These are phyloP conservation scores for Dione vanillae DNA, from an alignment of 2,888 invertebrate species.

Conservation along the genomic window DNA sequence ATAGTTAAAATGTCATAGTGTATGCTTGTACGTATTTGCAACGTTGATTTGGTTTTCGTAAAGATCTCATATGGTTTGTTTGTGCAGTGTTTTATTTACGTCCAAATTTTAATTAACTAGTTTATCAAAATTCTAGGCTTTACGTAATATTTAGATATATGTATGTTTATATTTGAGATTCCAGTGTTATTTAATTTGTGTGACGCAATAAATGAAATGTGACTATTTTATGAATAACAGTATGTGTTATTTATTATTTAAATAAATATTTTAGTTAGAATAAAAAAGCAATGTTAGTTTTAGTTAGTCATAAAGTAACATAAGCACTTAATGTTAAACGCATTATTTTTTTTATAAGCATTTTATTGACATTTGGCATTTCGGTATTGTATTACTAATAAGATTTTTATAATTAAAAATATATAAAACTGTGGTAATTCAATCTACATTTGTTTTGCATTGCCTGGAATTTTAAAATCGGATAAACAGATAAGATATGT, in stretches of 20 bases:
- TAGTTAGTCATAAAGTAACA: slow-evolving; percentile 39
- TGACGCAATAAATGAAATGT: slow-evolving; percentile 49
- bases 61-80: slow-evolving; percentile 84
- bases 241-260: slow-evolving; percentile 82
- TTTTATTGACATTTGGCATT: slow-evolving; percentile 2
- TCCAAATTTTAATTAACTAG: slow-evolving; percentile 80
- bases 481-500: slow-evolving; percentile 7
- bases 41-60: slow-evolving; percentile 83
- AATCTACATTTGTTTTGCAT: slow-evolving; percentile 2
- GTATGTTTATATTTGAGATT: slow-evolving; percentile 63
- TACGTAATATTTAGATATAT: slow-evolving; percentile 55
- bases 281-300: slow-evolving; percentile 49
- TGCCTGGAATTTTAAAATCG: slow-evolving; percentile 15
- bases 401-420: slow-evolving; percentile 15
- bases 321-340: slow-evolving; percentile 21
- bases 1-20: slow-evolving; percentile 63
- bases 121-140: slow-evolving; percentile 62
- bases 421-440: slow-evolving; percentile 8
- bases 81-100: slow-evolving; percentile 84
- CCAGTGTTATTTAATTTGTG: slow-evolving; percentile 52
- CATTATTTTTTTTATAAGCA: slow-evolving; percentile 23
- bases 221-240: slow-evolving; percentile 66
- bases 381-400: slow-evolving; percentile 19
- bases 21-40: slow-evolving; percentile 75
- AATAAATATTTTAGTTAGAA: slow-evolving; percentile 56